These are phyloP conservation scores for Caiman crocodilus DNA, from an alignment of 2,797 vertebrate genomes.

Conservation along the genomic window DNA sequence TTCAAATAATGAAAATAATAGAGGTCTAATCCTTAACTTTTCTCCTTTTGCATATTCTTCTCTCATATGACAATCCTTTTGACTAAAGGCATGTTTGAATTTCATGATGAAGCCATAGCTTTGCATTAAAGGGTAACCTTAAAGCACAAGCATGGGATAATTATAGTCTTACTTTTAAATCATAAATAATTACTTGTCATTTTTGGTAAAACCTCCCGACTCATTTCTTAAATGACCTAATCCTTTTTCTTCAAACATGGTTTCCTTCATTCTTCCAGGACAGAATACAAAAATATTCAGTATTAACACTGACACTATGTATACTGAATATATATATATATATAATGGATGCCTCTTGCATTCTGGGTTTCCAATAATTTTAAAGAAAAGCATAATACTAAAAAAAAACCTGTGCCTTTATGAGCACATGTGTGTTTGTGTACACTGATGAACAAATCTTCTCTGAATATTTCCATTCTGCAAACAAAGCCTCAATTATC, in stretches of 20 bases:
- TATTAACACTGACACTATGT: not conserved
- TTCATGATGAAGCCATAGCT: not conserved
- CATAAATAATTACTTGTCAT: not conserved
- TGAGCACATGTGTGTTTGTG: not conserved
- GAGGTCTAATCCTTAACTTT: not conserved
- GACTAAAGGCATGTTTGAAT: not conserved
- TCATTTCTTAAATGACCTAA: not conserved
- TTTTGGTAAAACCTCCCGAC: not conserved
- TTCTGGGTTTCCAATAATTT: not conserved
- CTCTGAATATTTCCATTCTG: not conserved
- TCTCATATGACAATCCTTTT: not conserved
- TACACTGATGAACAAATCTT: not conserved
- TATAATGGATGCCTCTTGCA: not conserved
- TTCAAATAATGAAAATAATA: not conserved
- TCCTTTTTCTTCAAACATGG: not conserved
- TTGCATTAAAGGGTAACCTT: not conserved
- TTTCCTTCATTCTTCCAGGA: not conserved
- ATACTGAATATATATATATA: not conserved
- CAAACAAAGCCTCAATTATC: not conserved
- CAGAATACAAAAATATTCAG: not conserved
- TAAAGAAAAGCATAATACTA: not conserved
- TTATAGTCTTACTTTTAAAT: not conserved
- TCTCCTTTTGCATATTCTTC: not conserved
- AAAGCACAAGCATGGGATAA: not conserved
- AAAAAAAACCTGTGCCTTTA: not conserved